Evolutionary conservation across 2,888 invertebrate species (phyloP), one percentile per base, ranked within the genome.

Genomic region (Harpalus rufipes): DNA sequence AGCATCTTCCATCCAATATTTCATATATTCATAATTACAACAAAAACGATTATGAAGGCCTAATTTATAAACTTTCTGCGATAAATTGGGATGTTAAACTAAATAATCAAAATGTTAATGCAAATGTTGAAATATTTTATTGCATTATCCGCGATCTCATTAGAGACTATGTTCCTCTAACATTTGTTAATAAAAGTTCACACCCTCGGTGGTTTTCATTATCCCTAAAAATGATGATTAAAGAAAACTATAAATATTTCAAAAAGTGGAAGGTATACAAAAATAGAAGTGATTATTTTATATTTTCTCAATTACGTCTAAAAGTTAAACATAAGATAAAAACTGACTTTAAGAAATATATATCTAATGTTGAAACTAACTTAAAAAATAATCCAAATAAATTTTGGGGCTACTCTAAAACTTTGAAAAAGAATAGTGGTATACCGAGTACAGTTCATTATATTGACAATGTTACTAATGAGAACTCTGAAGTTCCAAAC

Each of bases 221-320:
- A 14, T 16, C 63, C 32, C 41, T 81, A 41, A 41, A 41, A 41
- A 44, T 14, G 16, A 3, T 41, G 16, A 39, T 72, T 41, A 39
- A 41, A 41, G n/a, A 63, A 63, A 81, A 80, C 41, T 63, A 81
- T 18, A 81, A 63, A 81, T 32, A 12, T 63, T 16, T 39, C n/a
- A 58, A 58, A 25, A 61, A 63, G 56, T 81, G 81, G 81, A 81
- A 41, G 18, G 39, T 63, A n/a, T 81, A 81, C 18, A 21, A 41
- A 6, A 81, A 39, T 14, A 63, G 39, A 4, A n/a, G 63, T 7
- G 81, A 81, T 21, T 81, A 81, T 18, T 41, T 16, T 41, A 16
- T 16, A 63, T 81, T 59, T 16, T 61, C 81, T 63, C 5, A 32
- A 12, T 63, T 63, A 18, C 61, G 61, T 7, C 5, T 12, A 1